A percentile compares a stretch with the other conserved stretches of the same genome.
Conservation (phyloP, 2,888 invertebrate species). For the Sarcophaga rosellei region DNA sequence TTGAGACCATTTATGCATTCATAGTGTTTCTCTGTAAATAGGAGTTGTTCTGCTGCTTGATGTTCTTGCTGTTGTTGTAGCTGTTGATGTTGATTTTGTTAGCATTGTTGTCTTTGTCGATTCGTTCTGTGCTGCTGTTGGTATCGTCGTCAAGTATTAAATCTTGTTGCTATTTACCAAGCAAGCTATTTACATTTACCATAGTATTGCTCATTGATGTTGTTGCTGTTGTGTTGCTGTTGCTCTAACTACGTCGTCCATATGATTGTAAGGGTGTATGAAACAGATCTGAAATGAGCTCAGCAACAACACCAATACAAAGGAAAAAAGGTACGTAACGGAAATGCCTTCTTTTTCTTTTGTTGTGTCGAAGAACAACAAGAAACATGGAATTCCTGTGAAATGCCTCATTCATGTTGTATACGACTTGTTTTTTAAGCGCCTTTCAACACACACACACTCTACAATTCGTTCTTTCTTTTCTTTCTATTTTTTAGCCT, state of each 20-base stretch:
- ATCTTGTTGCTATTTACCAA: conserved; percentile 51
- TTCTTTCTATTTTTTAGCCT: not conserved
- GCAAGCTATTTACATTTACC: conserved; percentile 33
- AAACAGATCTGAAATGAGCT: conserved; percentile 33
- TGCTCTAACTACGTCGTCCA: not conserved
- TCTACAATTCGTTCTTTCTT: not conserved
- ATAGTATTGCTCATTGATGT: not conserved
- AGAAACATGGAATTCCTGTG: conserved; percentile 24
- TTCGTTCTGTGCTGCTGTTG: not conserved
- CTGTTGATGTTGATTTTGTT: conserved; percentile 7
- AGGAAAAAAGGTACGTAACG: conserved; percentile 14
- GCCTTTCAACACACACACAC: conserved; percentile 38
- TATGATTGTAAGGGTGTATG: conserved; percentile 25
- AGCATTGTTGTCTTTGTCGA: not conserved
- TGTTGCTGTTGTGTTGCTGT: conserved; percentile 25
- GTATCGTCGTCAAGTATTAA: conserved; percentile 16
- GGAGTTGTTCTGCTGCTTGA: conserved; percentile 19
- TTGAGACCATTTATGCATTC: conserved; percentile 36
- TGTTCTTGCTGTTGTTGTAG: not conserved
- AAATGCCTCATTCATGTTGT: conserved; percentile 58
- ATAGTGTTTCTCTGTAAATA: conserved; percentile 55
- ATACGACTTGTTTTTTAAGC: conserved; percentile 60
- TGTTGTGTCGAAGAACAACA: not conserved
- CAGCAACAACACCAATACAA: conserved; percentile 2
- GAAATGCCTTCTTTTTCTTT: conserved; percentile 53